phyloP scores from a whole-genome alignment of 2,113 vertebrate genomes.

The Porphyrio hochstetteri region DNA sequence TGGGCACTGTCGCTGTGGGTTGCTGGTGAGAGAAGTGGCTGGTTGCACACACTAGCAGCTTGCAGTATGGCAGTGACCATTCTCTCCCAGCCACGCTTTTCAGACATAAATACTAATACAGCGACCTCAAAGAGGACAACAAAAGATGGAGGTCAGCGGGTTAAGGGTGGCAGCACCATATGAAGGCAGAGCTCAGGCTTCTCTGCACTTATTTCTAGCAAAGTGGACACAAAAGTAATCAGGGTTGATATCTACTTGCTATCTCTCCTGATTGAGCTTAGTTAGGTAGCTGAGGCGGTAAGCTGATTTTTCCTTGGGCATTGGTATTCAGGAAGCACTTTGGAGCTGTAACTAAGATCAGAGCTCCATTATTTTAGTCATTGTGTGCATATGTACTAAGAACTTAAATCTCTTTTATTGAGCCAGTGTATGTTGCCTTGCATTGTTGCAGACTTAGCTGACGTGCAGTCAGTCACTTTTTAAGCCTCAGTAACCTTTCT shows the following conservation, averaged over 20 bases:
- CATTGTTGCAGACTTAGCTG: slow-evolving; percentile 28
- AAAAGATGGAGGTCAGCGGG: not conserved
- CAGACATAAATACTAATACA: not conserved
- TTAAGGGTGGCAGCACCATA: not conserved
- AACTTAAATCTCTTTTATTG: slow-evolving; percentile 26
- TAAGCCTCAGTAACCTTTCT: not conserved
- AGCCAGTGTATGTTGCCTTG: slow-evolving; percentile 10
- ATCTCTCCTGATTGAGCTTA: not conserved
- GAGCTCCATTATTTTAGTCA: not conserved
- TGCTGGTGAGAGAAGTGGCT: not conserved
- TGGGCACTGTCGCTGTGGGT: not conserved
- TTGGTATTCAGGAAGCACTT: slow-evolving; percentile 25
- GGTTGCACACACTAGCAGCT: not conserved
- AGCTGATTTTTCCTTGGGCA: slow-evolving; percentile 9
- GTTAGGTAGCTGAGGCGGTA: not conserved
- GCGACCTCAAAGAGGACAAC: not conserved
- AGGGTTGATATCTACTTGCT: not conserved
- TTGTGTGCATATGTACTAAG: not conserved
- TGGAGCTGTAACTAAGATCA: slow-evolving; percentile 5
- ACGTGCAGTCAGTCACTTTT: not conserved
- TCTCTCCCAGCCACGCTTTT: not conserved
- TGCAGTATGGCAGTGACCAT: not conserved
- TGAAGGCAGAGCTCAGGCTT: not conserved
- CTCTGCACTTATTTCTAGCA: not conserved
- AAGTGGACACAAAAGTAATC: not conserved